Conservation (phyloP, 2,797 vertebrate species). For the Babyrousa celebensis region DNA sequence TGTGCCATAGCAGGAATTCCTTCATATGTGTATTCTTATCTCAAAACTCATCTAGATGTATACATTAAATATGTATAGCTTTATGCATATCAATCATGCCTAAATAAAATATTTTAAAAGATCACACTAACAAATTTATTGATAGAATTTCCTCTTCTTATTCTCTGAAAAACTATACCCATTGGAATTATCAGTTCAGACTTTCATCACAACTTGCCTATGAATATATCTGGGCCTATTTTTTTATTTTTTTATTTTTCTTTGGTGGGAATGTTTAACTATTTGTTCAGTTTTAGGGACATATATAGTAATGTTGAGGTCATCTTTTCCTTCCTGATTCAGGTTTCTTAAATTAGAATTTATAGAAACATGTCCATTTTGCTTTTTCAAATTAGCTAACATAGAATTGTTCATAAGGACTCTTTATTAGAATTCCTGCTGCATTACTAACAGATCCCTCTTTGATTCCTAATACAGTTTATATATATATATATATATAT, state of each 20-base stretch:
- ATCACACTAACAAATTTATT: not conserved
- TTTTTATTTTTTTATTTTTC: not conserved
- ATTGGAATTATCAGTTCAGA: not conserved
- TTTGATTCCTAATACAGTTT: not conserved
- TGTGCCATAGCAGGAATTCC: too few relatives aligned
- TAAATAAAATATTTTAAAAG: not conserved
- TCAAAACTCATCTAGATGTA: not conserved
- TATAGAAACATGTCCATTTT: not conserved
- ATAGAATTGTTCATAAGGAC: not conserved
- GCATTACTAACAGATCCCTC: not conserved
- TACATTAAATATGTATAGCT: not conserved
- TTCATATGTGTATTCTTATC: not conserved
- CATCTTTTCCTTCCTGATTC: not conserved
- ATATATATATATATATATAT: too few relatives aligned
- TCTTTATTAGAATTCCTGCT: not conserved
- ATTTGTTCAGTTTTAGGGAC: not conserved
- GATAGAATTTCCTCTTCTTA: not conserved
- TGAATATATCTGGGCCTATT: not conserved
- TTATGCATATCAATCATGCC: not conserved
- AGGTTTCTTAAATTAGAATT: constrained; percentile 41
- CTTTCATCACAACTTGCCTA: not conserved
- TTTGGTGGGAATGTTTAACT: not conserved
- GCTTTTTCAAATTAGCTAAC: constrained; percentile 11
- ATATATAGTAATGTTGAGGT: not conserved
- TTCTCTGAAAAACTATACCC: not conserved